Conservation (phyloP, 2,888 invertebrate genomes). For the Prenolepis imparis region DNA sequence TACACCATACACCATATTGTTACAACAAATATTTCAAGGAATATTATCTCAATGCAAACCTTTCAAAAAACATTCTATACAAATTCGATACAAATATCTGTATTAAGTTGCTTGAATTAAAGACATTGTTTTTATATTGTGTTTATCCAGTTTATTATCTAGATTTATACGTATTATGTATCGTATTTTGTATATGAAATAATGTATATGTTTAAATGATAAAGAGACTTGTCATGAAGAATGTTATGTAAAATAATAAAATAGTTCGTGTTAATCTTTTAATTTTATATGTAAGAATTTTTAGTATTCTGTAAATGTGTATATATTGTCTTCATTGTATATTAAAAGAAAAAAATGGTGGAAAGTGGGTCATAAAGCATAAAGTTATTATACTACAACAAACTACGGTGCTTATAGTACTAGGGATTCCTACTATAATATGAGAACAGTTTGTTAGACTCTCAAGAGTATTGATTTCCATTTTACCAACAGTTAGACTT, state of each 20-base stretch:
- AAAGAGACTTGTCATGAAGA: neutral
- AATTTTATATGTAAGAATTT: neutral
- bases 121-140: neutral
- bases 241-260: neutral
- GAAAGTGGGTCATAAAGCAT: slow-evolving; percentile 23
- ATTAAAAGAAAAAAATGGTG: neutral
- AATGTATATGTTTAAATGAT: neutral
- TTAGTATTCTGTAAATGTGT: neutral
- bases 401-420: slow-evolving; percentile 31
- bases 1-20: neutral
- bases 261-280: neutral
- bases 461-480: slow-evolving; percentile 74
- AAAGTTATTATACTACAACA: slow-evolving; percentile 31
- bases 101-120: neutral
- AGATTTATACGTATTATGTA: neutral
- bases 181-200: neutral
- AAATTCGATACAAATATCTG: neutral
- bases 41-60: neutral
- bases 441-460: slow-evolving; percentile 40
- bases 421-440: slow-evolving; percentile 46
- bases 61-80: neutral
- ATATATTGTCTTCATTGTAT: neutral
- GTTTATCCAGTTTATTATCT: neutral
- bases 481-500: slow-evolving; percentile 70
- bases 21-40: neutral